Evolutionary conservation across 2,888 invertebrate species (phyloP).

Genomic region (Standfussiana lucernea): DNA sequence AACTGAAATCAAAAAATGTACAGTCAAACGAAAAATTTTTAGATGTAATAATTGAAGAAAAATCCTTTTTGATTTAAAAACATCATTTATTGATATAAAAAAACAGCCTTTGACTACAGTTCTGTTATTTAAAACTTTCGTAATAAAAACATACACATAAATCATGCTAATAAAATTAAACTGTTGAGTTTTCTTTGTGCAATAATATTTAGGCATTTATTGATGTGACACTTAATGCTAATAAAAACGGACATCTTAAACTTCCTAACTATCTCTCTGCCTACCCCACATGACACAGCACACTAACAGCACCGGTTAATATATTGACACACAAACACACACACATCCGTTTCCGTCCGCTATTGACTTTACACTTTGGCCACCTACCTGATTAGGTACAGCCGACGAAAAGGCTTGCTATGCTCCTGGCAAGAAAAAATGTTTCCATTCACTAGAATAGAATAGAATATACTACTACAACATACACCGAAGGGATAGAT

Average conservation of each 20-base stretch:
- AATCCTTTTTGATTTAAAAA: no score
- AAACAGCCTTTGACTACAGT: no score
- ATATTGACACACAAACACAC: conserved; percentile 66
- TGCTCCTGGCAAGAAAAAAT: no score
- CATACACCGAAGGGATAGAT: background rate
- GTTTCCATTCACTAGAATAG: background rate
- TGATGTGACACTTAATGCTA: background rate
- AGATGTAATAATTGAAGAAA: no score
- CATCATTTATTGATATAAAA: no score
- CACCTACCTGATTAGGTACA: conserved; percentile 62
- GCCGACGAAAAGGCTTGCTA: background rate
- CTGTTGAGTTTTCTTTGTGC: background rate
- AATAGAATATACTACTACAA: no score
- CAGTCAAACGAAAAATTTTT: no score
- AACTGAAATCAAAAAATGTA: no score
- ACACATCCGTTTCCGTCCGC: conserved; percentile 64
- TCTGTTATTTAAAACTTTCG: no score
- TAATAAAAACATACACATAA: no score
- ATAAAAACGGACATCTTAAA: background rate
- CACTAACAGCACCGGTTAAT: conserved; percentile 59
- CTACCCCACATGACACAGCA: conserved; percentile 47
- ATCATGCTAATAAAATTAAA: no score
- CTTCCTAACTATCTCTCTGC: conserved; percentile 13
- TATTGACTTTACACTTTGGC: conserved; percentile 62
- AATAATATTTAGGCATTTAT: background rate